Evolutionary conservation across 1,140 invertebrate genomes (phyloP).

Genomic region (Saccostrea glomerata): DNA sequence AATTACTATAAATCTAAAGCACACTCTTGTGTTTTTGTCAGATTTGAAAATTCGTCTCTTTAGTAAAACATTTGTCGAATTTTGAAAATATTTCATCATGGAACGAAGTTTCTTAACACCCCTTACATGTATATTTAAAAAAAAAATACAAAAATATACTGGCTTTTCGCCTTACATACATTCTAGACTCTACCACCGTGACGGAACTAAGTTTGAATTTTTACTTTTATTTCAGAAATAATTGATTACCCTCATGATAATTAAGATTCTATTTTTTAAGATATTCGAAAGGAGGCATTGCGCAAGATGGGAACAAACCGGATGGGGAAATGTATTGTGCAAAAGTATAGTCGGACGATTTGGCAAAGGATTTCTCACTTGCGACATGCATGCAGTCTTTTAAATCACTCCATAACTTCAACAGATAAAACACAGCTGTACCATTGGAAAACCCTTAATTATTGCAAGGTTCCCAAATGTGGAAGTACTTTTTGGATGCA

Average conservation of each 20-base stretch:
- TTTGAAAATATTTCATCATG: too few species aligned
- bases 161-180: too few species aligned
- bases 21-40: too few species aligned
- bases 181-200: too few species aligned
- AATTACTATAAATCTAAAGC: too few species aligned
- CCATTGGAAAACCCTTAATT: conserved; percentile 12
- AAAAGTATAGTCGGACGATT: background rate
- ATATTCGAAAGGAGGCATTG: background rate
- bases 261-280: background rate
- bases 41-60: too few species aligned
- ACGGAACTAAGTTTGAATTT: too few species aligned
- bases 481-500: conserved; percentile 49
- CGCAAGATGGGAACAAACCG: background rate
- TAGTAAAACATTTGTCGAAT: too few species aligned
- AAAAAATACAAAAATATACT: too few species aligned
- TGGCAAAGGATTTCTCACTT: conserved; percentile 11
- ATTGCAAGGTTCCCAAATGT: conserved; percentile 53
- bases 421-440: background rate
- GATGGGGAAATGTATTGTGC: background rate
- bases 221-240: too few species aligned
- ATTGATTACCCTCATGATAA: background rate
- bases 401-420: background rate
- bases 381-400: background rate
- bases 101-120: too few species aligned
- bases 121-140: too few species aligned